These are phyloP conservation scores for Rhimphoctona megacephalus DNA, from an alignment of 2,888 invertebrate species.

Conservation along the genomic window DNA sequence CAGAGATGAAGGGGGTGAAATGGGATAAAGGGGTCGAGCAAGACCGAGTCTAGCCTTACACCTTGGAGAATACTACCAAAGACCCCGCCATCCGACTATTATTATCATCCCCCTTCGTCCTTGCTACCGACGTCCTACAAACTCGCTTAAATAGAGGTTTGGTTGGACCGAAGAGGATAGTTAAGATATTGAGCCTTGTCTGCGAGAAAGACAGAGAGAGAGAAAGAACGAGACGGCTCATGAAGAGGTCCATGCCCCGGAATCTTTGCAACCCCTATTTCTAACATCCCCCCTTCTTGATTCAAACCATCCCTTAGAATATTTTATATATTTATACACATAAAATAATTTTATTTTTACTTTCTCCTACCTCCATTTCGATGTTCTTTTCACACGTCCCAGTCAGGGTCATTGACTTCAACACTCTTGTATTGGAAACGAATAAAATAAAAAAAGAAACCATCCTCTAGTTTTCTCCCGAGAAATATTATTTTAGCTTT, in stretches of 20 bases:
- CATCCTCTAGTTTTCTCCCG: not conserved
- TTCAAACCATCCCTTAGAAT: not conserved
- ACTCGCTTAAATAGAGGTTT: slow-evolving; percentile 68
- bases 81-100: slow-evolving; percentile 25
- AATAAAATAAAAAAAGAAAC: slow-evolving; percentile 35
- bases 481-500: not conserved
- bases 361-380: not conserved
- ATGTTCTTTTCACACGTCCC: not conserved
- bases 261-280: slow-evolving; percentile 13
- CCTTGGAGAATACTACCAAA: slow-evolving; percentile 40
- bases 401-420: slow-evolving; percentile 39
- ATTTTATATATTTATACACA: not conserved
- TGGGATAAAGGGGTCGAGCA: slow-evolving; percentile 43
- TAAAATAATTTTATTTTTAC: no score
- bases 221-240: slow-evolving; percentile 38
- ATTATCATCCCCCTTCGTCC: slow-evolving; percentile 1
- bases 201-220: slow-evolving; percentile 25
- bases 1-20: slow-evolving; percentile 18
- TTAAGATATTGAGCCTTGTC: slow-evolving; percentile 71
- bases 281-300: slow-evolving; percentile 19
- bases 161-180: slow-evolving; percentile 69
- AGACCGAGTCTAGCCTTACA: slow-evolving; percentile 3
- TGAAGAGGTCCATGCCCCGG: slow-evolving; percentile 53
- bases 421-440: slow-evolving; percentile 21
- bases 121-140: slow-evolving; percentile 15